These are phyloP conservation scores for Melitaea cinxia DNA, from an alignment of 1,140 invertebrate species.

Conservation along the genomic window DNA sequence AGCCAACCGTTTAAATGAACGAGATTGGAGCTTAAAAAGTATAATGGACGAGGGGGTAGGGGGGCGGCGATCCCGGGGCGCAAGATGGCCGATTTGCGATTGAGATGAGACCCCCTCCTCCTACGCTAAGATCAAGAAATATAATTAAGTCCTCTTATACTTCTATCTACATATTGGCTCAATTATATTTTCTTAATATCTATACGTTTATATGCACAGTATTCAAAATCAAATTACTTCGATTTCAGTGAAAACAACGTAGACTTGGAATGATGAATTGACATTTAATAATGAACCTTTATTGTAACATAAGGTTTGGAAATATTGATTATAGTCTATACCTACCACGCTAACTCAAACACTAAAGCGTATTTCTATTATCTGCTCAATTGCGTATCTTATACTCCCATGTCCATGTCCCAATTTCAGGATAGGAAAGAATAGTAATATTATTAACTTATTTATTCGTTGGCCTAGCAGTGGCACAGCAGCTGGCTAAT, in stretches of 20 bases:
- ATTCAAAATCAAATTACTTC: background rate
- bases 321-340: too few species aligned
- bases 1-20: constrained; percentile 85
- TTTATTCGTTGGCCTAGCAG: too few species aligned
- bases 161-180: constrained; percentile 23
- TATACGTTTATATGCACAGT: background rate
- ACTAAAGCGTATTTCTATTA: too few species aligned
- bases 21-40: constrained; percentile 86
- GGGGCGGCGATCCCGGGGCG: constrained; percentile 64
- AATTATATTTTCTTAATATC: constrained; percentile 12
- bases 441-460: too few species aligned
- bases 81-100: constrained; percentile 82
- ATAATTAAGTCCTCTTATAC: constrained; percentile 74
- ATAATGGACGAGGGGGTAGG: constrained; percentile 80
- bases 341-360: too few species aligned
- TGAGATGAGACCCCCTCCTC: constrained; percentile 76
- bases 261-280: too few species aligned
- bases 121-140: constrained; percentile 69
- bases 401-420: too few species aligned
- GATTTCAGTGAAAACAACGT: background rate
- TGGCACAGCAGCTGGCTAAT: too few species aligned
- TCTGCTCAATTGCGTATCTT: too few species aligned
- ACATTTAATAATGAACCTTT: too few species aligned
- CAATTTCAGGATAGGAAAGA: too few species aligned
- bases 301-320: too few species aligned